A percentile compares a stretch with the other conserved stretches of the same genome.
Conservation (phyloP, 2,797 vertebrate species). For the Ispidina lecontei region DNA sequence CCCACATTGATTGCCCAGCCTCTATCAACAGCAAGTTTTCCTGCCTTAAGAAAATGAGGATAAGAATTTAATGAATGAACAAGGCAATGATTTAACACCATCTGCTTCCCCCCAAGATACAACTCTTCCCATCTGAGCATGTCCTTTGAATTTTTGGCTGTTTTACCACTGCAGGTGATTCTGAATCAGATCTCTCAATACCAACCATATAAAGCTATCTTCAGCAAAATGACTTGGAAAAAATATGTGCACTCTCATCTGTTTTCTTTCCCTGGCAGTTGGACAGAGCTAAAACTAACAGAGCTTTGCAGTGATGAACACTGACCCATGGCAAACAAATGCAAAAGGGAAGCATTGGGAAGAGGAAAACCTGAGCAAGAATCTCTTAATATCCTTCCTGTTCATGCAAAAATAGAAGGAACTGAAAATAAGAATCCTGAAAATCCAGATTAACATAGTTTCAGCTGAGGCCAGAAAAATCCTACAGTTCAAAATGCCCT, state of each 20-base stretch:
- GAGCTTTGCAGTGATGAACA: not conserved
- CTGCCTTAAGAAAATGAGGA: constrained; percentile 82
- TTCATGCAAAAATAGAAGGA: not conserved
- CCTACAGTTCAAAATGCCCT: not conserved
- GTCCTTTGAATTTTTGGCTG: not conserved
- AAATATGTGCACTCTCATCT: not conserved
- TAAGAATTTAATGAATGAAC: not conserved
- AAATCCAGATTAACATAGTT: not conserved
- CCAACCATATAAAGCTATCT: not conserved
- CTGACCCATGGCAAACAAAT: not conserved
- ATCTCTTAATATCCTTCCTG: not conserved
- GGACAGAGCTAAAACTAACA: not conserved
- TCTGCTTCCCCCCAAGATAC: not conserved
- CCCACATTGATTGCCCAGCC: constrained; percentile 98
- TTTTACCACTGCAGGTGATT: not conserved
- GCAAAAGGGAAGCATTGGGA: not conserved
- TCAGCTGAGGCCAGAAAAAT: not conserved
- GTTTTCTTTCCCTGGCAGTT: not conserved
- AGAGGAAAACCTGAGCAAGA: not conserved
- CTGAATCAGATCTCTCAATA: not conserved
- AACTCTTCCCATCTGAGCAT: fast-evolving
- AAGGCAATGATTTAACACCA: not conserved
- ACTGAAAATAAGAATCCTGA: not conserved
- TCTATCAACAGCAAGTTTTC: constrained; percentile 93
- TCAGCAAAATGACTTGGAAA: not conserved